Percentiles rank a stretch among this genome's conserved stretches.
Conservation (phyloP, 2,113 vertebrate genomes). For the Empidonax traillii region DNA sequence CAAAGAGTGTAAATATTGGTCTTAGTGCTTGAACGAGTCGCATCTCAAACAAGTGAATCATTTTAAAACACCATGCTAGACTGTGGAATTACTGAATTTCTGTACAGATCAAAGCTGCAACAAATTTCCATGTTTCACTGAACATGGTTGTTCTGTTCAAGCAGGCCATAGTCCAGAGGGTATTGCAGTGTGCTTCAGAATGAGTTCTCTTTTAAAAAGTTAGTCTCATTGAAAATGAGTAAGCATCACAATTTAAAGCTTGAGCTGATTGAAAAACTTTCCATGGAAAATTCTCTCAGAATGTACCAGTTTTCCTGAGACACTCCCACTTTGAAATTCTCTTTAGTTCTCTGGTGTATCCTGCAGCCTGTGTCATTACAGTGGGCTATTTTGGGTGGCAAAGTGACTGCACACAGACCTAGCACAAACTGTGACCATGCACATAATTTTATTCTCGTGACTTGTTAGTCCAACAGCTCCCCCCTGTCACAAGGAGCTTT, state of each 20-base stretch:
- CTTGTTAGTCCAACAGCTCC: neutral
- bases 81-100: neutral
- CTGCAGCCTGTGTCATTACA: neutral
- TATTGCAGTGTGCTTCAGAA: neutral
- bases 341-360: neutral
- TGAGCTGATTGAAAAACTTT: neutral
- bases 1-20: conserved; percentile 32
- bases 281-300: neutral
- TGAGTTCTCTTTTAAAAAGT: neutral
- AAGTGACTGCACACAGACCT: neutral
- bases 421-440: neutral
- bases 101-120: neutral
- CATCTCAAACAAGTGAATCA: neutral
- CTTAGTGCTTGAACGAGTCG: neutral
- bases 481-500: neutral
- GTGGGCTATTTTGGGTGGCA: neutral
- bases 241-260: neutral
- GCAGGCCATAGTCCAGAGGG: neutral
- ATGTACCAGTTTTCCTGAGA: neutral
- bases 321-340: neutral
- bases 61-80: neutral
- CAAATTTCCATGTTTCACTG: neutral
- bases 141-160: neutral
- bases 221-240: neutral
- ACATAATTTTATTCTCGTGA: neutral